Conservation (phyloP, 2,113 vertebrate species). For the Scomber colias region DNA sequence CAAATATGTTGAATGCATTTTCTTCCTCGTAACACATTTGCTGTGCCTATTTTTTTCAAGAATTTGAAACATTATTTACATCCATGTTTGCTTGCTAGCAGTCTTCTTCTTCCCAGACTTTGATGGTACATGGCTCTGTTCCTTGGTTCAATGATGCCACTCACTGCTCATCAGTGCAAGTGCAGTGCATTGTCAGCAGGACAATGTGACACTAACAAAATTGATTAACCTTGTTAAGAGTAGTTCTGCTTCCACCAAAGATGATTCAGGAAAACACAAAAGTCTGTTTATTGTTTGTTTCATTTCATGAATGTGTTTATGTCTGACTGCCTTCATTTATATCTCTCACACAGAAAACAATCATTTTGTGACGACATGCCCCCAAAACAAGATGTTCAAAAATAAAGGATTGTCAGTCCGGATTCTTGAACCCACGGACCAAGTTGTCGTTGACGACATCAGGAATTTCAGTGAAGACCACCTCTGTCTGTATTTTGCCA, state of each 20-base stretch:
- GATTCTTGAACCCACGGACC: slow-evolving; percentile 84
- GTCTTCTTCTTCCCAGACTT: too few relatives aligned
- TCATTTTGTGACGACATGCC: slow-evolving; percentile 79
- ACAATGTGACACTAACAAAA: too few relatives aligned
- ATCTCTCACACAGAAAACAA: slow-evolving; percentile 74
- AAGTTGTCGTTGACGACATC: slow-evolving; percentile 85
- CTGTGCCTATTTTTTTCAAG: too few relatives aligned
- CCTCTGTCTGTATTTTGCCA: slow-evolving; percentile 88
- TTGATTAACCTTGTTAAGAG: too few relatives aligned
- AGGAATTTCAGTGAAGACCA: slow-evolving; percentile 60
- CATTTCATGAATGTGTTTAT: background rate
- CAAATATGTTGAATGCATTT: too few relatives aligned
- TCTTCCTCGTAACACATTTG: too few relatives aligned
- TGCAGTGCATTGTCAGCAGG: too few relatives aligned
- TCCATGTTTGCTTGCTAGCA: too few relatives aligned
- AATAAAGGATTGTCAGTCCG: slow-evolving; percentile 78
- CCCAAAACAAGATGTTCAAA: slow-evolving; percentile 69
- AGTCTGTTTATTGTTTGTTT: background rate
- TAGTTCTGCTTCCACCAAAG: background rate
- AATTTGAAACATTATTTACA: too few relatives aligned
- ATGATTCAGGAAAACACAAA: background rate
- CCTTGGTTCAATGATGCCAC: too few relatives aligned
- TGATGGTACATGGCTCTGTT: too few relatives aligned
- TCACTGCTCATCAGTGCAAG: too few relatives aligned
- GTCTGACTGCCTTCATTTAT: background rate